These are phyloP conservation scores for Cromileptes altivelis DNA, from an alignment of 2,113 vertebrate genomes.

Conservation along the genomic window DNA sequence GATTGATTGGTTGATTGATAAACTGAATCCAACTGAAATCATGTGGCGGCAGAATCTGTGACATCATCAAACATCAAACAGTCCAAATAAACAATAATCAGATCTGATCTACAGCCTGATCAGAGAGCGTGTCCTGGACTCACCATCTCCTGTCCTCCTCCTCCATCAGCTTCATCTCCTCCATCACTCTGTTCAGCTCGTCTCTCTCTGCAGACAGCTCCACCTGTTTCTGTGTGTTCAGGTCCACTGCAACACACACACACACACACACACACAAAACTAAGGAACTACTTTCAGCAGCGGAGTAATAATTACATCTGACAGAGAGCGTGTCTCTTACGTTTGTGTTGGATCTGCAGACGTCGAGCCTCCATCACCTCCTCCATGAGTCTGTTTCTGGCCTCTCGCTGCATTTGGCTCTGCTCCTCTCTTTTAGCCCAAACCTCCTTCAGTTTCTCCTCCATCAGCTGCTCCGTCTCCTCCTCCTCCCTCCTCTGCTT, in stretches of 20 bases:
- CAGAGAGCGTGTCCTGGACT: background rate
- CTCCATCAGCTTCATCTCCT: constrained; percentile 81
- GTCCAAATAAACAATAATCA: no score
- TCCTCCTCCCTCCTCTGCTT: constrained; percentile 83
- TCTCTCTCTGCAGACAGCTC: constrained; percentile 82
- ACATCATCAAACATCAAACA: no score
- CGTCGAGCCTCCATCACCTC: constrained; percentile 86
- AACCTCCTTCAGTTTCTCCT: constrained; percentile 81
- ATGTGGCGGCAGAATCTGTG: no score
- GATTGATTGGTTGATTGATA: no score
- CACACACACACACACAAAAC: background rate
- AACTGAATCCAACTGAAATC: no score
- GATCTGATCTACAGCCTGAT: no score
- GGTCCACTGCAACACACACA: constrained; percentile 79
- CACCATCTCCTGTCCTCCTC: constrained; percentile 78
- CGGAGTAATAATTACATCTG: no score
- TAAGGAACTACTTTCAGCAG: no score
- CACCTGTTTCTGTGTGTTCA: constrained; percentile 81
- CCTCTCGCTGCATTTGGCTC: constrained; percentile 79
- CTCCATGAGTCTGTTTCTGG: constrained; percentile 84
- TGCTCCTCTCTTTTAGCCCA: constrained; percentile 80
- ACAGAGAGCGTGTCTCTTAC: constrained; percentile 71
- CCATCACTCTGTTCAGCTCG: constrained; percentile 73
- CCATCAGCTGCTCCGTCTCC: constrained; percentile 82
- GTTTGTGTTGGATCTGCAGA: constrained; percentile 89